Evolutionary conservation across 2,888 invertebrate genomes (phyloP).

Genomic region (Autographa pulchrina): DNA sequence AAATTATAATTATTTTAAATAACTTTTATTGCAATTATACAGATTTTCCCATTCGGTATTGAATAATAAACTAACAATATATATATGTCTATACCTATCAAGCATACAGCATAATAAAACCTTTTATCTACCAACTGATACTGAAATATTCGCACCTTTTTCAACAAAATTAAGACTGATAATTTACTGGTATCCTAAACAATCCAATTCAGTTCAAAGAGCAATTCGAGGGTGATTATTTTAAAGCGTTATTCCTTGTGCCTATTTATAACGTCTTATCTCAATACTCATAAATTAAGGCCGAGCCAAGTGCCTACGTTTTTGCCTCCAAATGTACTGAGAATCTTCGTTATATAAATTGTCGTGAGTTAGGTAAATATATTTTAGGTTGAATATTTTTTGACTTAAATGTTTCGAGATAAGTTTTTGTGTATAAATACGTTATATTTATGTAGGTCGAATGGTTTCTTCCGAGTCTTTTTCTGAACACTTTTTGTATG

Average conservation of each 20-base stretch:
- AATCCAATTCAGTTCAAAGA: constrained; percentile 58
- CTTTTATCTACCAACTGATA: no score
- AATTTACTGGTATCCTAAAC: constrained; percentile 37
- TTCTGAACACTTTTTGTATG: no score
- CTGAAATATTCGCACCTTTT: background rate
- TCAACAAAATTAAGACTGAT: constrained; percentile 11
- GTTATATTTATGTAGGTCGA: background rate
- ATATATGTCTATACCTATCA: background rate
- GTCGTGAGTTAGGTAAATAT: background rate
- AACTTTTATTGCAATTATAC: no score
- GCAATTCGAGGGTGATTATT: constrained; percentile 75
- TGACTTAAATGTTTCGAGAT: background rate
- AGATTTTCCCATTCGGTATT: no score
- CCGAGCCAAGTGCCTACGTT: constrained; percentile 53
- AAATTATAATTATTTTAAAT: no score
- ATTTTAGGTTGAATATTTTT: background rate
- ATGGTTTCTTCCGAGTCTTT: no score
- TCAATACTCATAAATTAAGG: constrained; percentile 72
- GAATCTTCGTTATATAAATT: constrained; percentile 14
- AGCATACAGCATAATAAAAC: background rate
- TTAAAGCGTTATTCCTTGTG: constrained; percentile 73
- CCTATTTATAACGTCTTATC: constrained; percentile 77
- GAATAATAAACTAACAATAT: no score
- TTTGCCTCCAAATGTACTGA: constrained; percentile 58
- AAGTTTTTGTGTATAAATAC: background rate